phyloP scores from a whole-genome alignment of 2,113 vertebrate species.

The Mionectes macconnelli region DNA sequence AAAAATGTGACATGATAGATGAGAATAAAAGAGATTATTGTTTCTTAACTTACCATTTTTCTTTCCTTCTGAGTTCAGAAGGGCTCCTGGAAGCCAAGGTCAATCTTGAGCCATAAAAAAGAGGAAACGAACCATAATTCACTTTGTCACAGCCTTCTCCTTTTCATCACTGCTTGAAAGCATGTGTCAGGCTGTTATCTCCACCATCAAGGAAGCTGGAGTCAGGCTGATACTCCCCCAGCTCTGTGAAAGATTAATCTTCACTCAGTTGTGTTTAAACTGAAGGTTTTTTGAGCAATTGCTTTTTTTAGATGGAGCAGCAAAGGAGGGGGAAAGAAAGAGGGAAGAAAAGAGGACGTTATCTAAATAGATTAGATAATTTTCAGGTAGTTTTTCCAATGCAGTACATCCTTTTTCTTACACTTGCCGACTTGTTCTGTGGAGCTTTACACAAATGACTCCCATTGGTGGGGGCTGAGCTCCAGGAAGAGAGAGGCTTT shows the following conservation, averaged over 20 bases:
- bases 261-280: neutral
- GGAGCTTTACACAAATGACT: neutral
- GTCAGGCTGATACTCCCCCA: neutral
- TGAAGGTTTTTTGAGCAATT: neutral
- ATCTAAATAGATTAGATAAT: neutral
- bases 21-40: neutral
- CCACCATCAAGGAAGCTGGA: neutral
- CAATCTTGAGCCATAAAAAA: neutral
- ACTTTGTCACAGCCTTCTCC: neutral
- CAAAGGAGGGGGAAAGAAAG: neutral
- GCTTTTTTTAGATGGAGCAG: neutral
- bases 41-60: conserved; percentile 8
- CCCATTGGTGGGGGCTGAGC: neutral
- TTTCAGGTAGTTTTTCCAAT: neutral
- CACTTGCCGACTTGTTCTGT: neutral
- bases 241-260: neutral
- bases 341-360: neutral
- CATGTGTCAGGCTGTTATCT: neutral
- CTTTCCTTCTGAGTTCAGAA: conserved; percentile 25
- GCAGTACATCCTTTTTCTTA: neutral
- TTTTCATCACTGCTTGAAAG: neutral
- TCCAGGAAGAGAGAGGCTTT: neutral
- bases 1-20: neutral
- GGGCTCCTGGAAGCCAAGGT: neutral
- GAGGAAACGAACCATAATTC: neutral